Base-by-base conservation (phyloP, 2,888 invertebrate genomes). In the Folsomia manolachei region DNA sequence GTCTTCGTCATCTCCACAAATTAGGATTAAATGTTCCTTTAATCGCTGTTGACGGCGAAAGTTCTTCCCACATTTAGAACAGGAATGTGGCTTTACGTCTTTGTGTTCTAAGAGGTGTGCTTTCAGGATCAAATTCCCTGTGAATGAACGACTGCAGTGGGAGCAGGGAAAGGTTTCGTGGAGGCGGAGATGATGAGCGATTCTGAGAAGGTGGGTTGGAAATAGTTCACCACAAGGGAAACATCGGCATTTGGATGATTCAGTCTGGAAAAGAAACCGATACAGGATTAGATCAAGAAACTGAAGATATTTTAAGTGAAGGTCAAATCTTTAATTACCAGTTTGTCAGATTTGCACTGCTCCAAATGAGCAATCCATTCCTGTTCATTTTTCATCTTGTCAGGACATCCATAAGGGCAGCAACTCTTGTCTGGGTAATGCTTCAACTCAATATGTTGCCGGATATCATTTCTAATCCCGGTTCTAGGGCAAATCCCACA, bases 1-100 rank as follows among this genome's bases (percentile, higher is more conserved):
- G 11, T 56, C 56, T 19, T 56, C 56, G n/a, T 56, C 56, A 56
- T 56, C 21, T 7, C 56, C 56, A n/a, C 56, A 56, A 56, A 56
- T n/a, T 7, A 19, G 7, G 7, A 19, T 56, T 21, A 56, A 19
- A 21, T 56, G 56, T 14, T 14, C 4, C 19, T 56, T 56, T 7
- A 56, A n/a, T 4, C n/a, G 7, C 56, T 19, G n/a, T 4, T 7
- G 11, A 14, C n/a, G 18, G 7, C 7, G 7, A 56, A 56, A 56
- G 4, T 7, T 4, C 18, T 56, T 56, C n/a, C 56, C 56, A 56
- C 56, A 56, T 19, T 56, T 56, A 4, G 18, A 7, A 19, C 56
- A 56, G 21, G n/a, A 7, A 18, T 21, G 21, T 56, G 56, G 56
- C 19, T 56, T 56, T 7, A 7, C 4, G 7, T 56, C 56, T 56